Percentiles rank a stretch among this genome's conserved stretches.
phyloP scores from a whole-genome alignment of 30 jellyfish, hydroid and myxozoan species.

The Cassiopea andromeda region DNA sequence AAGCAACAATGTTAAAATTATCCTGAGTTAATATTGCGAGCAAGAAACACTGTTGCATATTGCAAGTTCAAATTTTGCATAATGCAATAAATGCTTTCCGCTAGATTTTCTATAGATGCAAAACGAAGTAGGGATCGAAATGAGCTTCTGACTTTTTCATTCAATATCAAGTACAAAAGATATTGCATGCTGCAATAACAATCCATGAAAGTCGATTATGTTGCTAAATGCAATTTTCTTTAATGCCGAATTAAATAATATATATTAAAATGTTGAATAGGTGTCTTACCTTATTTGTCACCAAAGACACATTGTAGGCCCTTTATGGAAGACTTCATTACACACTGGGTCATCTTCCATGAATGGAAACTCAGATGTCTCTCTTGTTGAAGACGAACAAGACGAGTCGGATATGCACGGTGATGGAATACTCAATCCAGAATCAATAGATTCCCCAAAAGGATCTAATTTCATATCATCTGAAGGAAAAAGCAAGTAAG shows the following conservation, averaged over 20 bases:
- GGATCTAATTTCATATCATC: conserved; percentile 64
- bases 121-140: too few species aligned
- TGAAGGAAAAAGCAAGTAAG: conserved; percentile 70
- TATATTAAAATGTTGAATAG: background rate
- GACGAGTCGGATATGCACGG: conserved; percentile 81
- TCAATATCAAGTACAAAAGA: too few species aligned
- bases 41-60: background rate
- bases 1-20: background rate
- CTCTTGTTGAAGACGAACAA: conserved; percentile 61
- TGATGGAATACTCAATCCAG: conserved; percentile 78
- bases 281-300: conserved; percentile 12
- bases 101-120: too few species aligned
- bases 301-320: conserved; percentile 85
- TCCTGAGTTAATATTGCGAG: background rate
- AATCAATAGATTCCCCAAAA: conserved; percentile 71
- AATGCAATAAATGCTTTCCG: background rate
- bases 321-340: conserved; percentile 70
- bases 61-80: background rate
- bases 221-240: too few species aligned
- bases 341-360: conserved; percentile 73
- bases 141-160: too few species aligned
- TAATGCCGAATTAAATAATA: background rate
- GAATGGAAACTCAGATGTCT: conserved; percentile 71
- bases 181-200: too few species aligned
- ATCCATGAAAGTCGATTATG: too few species aligned